A percentile compares a stretch with the other conserved stretches of the same genome.
phyloP scores from a whole-genome alignment of 2,888 invertebrate genomes.

The Thyatira batis region DNA sequence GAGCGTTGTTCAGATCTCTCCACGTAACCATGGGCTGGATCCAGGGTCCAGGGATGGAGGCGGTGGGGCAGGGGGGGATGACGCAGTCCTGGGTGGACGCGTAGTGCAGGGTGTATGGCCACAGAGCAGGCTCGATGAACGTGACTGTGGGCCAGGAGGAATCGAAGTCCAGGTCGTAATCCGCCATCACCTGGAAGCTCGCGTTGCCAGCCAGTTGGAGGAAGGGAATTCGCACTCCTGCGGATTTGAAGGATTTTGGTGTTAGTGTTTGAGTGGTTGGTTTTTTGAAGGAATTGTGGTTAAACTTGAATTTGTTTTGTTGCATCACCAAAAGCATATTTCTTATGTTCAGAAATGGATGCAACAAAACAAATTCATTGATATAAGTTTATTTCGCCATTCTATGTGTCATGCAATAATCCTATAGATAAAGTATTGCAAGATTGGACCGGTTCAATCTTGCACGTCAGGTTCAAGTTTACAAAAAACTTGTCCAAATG shows the following conservation, averaged over 20 bases:
- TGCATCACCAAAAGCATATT: no score
- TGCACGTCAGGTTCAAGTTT: no score
- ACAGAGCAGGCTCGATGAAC: slow-evolving; percentile 71
- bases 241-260: slow-evolving; percentile 13
- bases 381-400: no score
- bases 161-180: slow-evolving; percentile 81
- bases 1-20: slow-evolving; percentile 60
- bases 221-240: slow-evolving; percentile 81
- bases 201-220: slow-evolving; percentile 81
- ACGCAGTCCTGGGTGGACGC: slow-evolving; percentile 80
- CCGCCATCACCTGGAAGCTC: slow-evolving; percentile 80
- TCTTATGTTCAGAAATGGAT: no score
- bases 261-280: neutral
- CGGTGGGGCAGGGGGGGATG: slow-evolving; percentile 81
- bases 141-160: slow-evolving; percentile 82
- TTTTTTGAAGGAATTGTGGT: no score
- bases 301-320: no score
- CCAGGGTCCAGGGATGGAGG: slow-evolving; percentile 84
- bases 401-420: no score
- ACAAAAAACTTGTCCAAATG: no score
- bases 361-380: no score
- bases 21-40: slow-evolving; percentile 85
- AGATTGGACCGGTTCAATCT: no score
- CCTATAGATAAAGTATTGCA: no score
- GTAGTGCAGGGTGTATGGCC: slow-evolving; percentile 87